Evolutionary conservation across 2,888 invertebrate genomes (phyloP).

Genomic region (Pelosia muscerda): DNA sequence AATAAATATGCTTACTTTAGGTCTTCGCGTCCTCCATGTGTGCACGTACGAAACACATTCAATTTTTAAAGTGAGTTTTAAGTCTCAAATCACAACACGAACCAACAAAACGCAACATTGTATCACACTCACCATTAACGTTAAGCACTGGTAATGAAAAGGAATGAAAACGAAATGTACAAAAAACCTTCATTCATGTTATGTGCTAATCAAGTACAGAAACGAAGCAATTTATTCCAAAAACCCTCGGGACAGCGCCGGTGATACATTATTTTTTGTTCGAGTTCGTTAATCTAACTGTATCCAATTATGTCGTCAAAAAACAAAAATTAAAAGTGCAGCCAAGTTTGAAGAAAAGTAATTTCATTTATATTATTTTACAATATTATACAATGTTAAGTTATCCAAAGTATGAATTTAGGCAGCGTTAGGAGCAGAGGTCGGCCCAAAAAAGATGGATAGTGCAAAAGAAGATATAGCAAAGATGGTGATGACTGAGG

Average conservation of each 20-base stretch:
- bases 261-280: conserved; percentile 19
- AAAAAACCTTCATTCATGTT: conserved; percentile 3
- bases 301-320: conserved; percentile 17
- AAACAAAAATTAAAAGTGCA: not conserved
- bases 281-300: conserved; percentile 9
- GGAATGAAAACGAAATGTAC: not conserved
- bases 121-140: not conserved
- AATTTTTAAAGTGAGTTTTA: too few relatives aligned
- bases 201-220: conserved; percentile 10
- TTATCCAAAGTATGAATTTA: too few relatives aligned
- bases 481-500: too few relatives aligned
- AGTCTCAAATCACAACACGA: not conserved
- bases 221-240: conserved; percentile 14
- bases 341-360: conserved; percentile 1
- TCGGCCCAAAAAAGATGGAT: too few relatives aligned
- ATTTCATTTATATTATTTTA: not conserved
- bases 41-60: too few relatives aligned
- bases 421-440: too few relatives aligned
- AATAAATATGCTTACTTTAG: too few relatives aligned
- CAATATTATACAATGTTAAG: too few relatives aligned
- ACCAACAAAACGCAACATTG: not conserved
- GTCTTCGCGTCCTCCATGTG: too few relatives aligned
- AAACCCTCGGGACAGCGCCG: conserved; percentile 3
- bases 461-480: too few relatives aligned
- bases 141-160: conserved; percentile 6